phyloP scores from a whole-genome alignment of 2,888 invertebrate genomes.

The Acrocyrtus sp. region DNA sequence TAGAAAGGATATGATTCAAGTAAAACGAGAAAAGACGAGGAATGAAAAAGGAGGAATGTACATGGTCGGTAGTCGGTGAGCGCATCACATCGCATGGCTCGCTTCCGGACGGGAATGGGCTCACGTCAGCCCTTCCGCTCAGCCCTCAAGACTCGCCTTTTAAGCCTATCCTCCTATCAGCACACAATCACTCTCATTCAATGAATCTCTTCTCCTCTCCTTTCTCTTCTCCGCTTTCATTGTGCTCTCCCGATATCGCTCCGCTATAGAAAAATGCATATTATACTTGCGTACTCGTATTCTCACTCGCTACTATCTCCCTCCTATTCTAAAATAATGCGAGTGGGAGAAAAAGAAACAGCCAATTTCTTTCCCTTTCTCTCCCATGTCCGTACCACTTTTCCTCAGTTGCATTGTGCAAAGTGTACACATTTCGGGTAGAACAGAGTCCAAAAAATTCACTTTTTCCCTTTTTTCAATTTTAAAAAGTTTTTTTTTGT shows the following conservation, averaged over 20 bases:
- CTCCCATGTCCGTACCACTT: no score
- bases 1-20: conserved; percentile 37
- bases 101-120: conserved; percentile 64
- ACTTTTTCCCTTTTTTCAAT: no score
- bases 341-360: conserved; percentile 12
- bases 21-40: not conserved
- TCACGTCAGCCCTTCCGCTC: conserved; percentile 63
- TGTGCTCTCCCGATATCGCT: no score
- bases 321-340: not conserved
- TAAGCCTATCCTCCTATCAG: conserved; percentile 50
- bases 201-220: conserved; percentile 26
- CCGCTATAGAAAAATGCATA: no score
- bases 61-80: conserved; percentile 58
- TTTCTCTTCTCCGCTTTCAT: conserved; percentile 1
- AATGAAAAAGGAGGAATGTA: conserved; percentile 15
- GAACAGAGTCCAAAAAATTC: no score
- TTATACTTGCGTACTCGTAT: no score
- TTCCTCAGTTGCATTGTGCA: no score
- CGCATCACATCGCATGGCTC: conserved; percentile 63
- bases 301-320: not conserved
- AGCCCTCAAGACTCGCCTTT: conserved; percentile 55
- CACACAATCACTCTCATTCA: conserved; percentile 42
- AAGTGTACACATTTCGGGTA: no score
- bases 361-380: not conserved
- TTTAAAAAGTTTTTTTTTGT: no score